phyloP scores from a whole-genome alignment of 2,888 invertebrate species.

The Ommatoiulus sabulosus region DNA sequence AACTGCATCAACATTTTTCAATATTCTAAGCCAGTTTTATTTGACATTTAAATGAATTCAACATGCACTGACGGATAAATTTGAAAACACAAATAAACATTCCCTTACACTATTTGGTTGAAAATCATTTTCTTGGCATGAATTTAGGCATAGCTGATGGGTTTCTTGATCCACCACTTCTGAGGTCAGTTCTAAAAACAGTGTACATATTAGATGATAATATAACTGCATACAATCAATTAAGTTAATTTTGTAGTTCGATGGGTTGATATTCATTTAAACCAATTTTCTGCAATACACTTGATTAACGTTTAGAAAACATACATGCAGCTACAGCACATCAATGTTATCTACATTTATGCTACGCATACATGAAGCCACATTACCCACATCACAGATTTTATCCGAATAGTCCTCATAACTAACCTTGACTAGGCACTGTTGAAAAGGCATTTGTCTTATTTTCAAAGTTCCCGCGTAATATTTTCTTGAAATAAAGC shows the following conservation, averaged over 20 bases:
- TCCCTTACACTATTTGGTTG: constrained; percentile 37
- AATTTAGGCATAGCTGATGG: not conserved
- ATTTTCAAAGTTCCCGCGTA: not conserved
- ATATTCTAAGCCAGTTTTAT: too few species aligned
- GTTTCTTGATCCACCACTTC: not conserved
- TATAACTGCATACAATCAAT: not conserved
- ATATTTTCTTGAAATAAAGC: constrained; percentile 62
- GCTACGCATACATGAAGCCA: not conserved
- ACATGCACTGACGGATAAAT: too few species aligned
- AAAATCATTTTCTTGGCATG: not conserved
- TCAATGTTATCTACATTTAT: too few species aligned
- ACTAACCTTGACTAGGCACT: constrained; percentile 56
- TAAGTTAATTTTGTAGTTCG: too few species aligned
- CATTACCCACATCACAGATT: not conserved
- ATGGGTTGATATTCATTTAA: too few species aligned
- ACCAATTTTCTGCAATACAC: too few species aligned
- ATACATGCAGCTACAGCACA: too few species aligned
- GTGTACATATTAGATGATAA: not conserved
- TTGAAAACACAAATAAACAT: not conserved
- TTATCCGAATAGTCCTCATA: not conserved
- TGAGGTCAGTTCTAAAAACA: not conserved
- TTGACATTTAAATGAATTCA: too few species aligned
- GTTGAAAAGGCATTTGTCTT: constrained; percentile 41
- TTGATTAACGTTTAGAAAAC: too few species aligned
- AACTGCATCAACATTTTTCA: too few species aligned